A percentile compares a stretch with the other conserved stretches of the same genome.
These are phyloP conservation scores for Nasonia giraulti DNA, from an alignment of 1,140 invertebrate species.

Conservation along the genomic window DNA sequence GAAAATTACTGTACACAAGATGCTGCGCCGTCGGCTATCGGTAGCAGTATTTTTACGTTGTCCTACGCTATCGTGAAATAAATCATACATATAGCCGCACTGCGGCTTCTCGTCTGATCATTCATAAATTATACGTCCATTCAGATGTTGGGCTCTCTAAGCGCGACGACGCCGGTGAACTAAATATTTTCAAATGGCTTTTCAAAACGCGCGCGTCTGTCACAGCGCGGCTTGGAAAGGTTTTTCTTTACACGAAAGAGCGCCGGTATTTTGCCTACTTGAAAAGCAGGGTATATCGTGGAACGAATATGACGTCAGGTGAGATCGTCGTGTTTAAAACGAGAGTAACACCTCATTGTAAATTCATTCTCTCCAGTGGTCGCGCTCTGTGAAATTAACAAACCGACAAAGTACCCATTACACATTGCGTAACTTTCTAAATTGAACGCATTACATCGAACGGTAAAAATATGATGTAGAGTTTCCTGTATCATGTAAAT, in stretches of 20 bases:
- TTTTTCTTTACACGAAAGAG: background rate
- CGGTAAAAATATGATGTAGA: background rate
- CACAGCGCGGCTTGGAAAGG: background rate
- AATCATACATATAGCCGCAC: slow-evolving; percentile 22
- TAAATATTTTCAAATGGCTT: slow-evolving; percentile 33
- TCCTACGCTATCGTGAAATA: slow-evolving; percentile 11
- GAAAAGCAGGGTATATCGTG: no score
- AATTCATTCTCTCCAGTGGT: no score
- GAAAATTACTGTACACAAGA: slow-evolving; percentile 10
- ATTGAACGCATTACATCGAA: background rate
- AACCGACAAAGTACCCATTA: background rate
- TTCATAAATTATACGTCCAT: slow-evolving; percentile 40
- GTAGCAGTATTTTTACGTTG: background rate
- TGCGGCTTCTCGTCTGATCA: slow-evolving; percentile 21
- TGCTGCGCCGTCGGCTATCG: background rate
- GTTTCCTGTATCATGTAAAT: background rate
- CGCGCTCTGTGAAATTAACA: background rate
- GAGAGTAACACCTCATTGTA: no score
- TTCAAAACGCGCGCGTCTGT: slow-evolving; percentile 8
- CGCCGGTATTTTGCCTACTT: background rate
- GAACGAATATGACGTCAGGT: no score
- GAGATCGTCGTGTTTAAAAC: no score
- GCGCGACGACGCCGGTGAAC: background rate
- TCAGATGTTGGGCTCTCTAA: slow-evolving; percentile 3
- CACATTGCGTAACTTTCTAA: background rate